These are phyloP conservation scores for Anguilla pacifica DNA, from an alignment of 2,797 vertebrate species.

Conservation along the genomic window DNA sequence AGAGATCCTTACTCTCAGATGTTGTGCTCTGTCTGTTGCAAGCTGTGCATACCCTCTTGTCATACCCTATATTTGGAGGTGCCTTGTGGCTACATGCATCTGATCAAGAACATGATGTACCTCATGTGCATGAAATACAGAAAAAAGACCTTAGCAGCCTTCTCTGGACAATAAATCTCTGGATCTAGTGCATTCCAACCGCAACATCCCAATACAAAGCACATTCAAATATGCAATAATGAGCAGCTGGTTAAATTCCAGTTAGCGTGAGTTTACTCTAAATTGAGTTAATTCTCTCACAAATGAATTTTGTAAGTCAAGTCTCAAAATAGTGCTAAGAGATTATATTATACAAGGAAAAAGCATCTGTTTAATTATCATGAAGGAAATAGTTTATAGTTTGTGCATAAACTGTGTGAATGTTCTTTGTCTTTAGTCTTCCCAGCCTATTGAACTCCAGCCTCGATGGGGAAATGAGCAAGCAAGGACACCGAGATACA, in stretches of 20 bases:
- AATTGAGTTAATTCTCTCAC: slow-evolving; percentile 7
- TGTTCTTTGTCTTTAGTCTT: not conserved
- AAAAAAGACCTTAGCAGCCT: not conserved
- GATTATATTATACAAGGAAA: slow-evolving; percentile 6
- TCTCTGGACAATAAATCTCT: not conserved
- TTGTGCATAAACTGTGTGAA: slow-evolving; percentile 21
- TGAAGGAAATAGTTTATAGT: slow-evolving; percentile 13
- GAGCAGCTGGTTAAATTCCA: not conserved
- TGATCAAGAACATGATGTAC: not conserved
- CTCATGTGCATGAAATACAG: not conserved
- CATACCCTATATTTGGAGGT: slow-evolving; percentile 25
- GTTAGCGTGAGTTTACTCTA: not conserved
- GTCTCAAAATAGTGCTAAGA: not conserved
- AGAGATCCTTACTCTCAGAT: not conserved
- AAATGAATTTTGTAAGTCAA: not conserved
- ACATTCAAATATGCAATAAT: slow-evolving; percentile 14
- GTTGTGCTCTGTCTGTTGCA: slow-evolving; percentile 7
- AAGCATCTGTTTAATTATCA: slow-evolving; percentile 27
- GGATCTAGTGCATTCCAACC: not conserved
- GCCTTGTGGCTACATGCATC: slow-evolving; percentile 20
- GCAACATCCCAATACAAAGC: not conserved
- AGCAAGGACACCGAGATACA: not conserved
- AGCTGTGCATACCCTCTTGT: not conserved
- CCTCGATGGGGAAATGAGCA: not conserved
- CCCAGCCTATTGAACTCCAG: not conserved